These are phyloP conservation scores for Lamellibrachia luymesi DNA, from an alignment of 1,140 invertebrate species.

Conservation along the genomic window DNA sequence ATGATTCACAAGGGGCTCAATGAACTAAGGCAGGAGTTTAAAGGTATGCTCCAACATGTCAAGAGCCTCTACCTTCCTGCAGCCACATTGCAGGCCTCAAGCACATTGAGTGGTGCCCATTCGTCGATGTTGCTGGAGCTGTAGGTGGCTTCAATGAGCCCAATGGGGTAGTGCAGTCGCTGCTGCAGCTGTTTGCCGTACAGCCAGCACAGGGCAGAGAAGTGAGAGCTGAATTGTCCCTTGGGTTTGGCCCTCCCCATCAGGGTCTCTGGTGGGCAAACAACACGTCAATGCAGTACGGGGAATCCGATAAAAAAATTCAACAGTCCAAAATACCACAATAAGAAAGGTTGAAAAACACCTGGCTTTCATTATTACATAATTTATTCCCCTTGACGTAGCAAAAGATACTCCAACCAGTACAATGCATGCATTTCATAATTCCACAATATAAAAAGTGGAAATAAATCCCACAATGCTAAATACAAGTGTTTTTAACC, in stretches of 20 bases:
- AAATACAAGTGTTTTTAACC: too few species aligned
- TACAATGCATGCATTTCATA: too few species aligned
- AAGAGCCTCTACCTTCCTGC: not conserved
- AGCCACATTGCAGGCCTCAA: constrained; percentile 37
- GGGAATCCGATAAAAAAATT: not conserved
- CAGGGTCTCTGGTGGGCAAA: constrained; percentile 16
- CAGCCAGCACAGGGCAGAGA: constrained; percentile 51
- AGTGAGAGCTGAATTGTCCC: constrained; percentile 29
- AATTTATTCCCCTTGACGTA: too few species aligned
- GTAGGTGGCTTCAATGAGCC: constrained; percentile 29
- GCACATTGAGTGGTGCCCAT: constrained; percentile 46
- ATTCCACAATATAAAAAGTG: too few species aligned
- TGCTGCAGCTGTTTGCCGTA: constrained; percentile 43
- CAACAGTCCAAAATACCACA: too few species aligned
- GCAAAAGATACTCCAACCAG: too few species aligned
- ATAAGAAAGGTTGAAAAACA: too few species aligned
- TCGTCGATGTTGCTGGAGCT: constrained; percentile 35
- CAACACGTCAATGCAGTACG: not conserved
- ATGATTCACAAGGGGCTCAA: too few species aligned
- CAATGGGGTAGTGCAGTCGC: constrained; percentile 41
- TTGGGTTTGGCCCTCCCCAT: not conserved
- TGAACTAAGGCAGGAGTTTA: too few species aligned
- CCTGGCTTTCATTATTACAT: too few species aligned
- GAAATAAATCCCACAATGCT: too few species aligned
- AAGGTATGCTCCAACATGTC: too few species aligned